phyloP scores from a whole-genome alignment of 2,113 vertebrate species.

The Nothobranchius furzeri region DNA sequence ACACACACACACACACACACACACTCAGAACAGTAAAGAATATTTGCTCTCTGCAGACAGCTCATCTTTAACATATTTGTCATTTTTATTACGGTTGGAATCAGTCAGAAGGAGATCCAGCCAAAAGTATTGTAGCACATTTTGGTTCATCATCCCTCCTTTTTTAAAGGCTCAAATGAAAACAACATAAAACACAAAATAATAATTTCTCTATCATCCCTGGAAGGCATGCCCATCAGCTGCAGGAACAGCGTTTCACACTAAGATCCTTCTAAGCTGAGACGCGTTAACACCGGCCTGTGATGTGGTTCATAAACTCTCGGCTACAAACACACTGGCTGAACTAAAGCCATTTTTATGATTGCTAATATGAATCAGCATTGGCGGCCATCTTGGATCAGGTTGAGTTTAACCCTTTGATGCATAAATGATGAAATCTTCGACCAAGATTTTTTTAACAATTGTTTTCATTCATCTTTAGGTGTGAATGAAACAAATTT shows the following conservation, averaged over 20 bases:
- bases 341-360: background rate
- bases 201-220: background rate
- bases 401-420: no score
- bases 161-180: background rate
- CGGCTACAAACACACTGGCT: background rate
- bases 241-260: no score
- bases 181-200: background rate
- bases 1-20: background rate
- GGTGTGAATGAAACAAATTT: no score
- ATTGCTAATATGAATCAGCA: no score
- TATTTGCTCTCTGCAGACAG: background rate
- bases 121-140: conserved; percentile 2
- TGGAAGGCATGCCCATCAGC: no score
- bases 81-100: conserved; percentile 3
- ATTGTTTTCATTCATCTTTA: no score
- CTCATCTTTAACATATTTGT: conserved; percentile 2
- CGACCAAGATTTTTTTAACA: no score
- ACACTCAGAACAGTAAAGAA: conserved; percentile 2
- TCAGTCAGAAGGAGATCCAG: background rate
- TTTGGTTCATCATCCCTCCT: background rate
- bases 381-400: no score
- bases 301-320: no score
- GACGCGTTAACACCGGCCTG: no score
- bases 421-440: no score
- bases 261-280: no score